Conservation (phyloP, 2,888 invertebrate genomes). For the Sclerodermus sp. region DNA sequence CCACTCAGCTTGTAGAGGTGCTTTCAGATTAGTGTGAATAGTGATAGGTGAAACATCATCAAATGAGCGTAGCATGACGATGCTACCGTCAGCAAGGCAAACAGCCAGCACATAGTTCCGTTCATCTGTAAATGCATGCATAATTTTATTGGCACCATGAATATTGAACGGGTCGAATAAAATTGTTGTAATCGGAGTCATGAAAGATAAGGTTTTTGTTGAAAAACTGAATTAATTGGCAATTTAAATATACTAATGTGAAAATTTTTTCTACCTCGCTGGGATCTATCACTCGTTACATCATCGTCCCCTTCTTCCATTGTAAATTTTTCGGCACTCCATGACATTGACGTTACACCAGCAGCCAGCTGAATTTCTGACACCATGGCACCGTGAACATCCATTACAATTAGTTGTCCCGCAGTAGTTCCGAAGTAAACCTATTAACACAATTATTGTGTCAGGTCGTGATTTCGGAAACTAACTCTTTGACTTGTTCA, state of each 20-base stretch:
- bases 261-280: conserved; percentile 30
- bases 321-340: conserved; percentile 97
- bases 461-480: too few species aligned
- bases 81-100: conserved; percentile 85
- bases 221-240: background rate
- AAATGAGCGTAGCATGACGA: conserved; percentile 85
- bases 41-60: conserved; percentile 92
- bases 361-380: conserved; percentile 69
- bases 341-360: conserved; percentile 88
- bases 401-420: conserved; percentile 95
- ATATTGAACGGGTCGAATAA: conserved; percentile 1
- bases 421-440: conserved; percentile 95
- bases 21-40: conserved; percentile 79
- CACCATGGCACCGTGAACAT: conserved; percentile 94
- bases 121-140: conserved; percentile 58
- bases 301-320: conserved; percentile 92
- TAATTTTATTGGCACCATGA: background rate
- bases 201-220: too few species aligned
- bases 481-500: too few species aligned
- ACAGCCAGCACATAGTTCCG: conserved; percentile 81
- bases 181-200: too few species aligned
- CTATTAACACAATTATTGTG: conserved; percentile 43
- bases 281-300: conserved; percentile 40
- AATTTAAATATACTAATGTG: too few species aligned
- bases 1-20: conserved; percentile 91